Evolutionary conservation across 2,797 vertebrate genomes (phyloP), one percentile per base, ranked within the genome.

Genomic region (Botia almorhae): DNA sequence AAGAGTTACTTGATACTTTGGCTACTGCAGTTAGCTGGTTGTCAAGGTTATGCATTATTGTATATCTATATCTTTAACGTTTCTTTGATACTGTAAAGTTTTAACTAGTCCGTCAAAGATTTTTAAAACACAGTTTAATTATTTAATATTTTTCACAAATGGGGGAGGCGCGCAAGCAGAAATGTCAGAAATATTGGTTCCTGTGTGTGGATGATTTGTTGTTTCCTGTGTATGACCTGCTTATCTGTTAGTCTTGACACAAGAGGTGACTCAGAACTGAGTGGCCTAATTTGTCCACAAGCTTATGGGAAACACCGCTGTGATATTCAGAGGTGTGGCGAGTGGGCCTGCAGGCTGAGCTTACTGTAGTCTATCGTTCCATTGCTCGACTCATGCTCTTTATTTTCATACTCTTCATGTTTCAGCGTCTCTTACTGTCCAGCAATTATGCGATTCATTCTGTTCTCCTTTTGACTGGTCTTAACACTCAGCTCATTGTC

Each of bases 401-500:
- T 7, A 12, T 16, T 26, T 46, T 46, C 43, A 46, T 46, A 73
- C 65, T 11, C 2, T 19, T n/a, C 11, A 12, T 16, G 64, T 71
- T 17, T 63, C 19, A 56, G 76, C 53, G 51, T 46, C 23, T 53
- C 46, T 43, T 78, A 75, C 46, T 68, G 60, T 70, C 69, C 63
- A 69, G 65, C 56, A 48, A 76, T 81, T 48, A 58, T 69, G 51
- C 80, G 65, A 77, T 84, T 83, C 76, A 77, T 87, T 87, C 85
- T 83, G 87, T 87, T 85, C 78, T 46, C 11, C 55, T 82, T 85
- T 84, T 33, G 79, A 74, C 82, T 51, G 23, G 72, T 11, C 36
- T 67, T 74, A 75, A 79, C 93, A 93, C 88, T 88, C 82, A 60
- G 43, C 70, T 88, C 87, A 90, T 93, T 94, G 93, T 93, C 88